A percentile compares a stretch with the other conserved stretches of the same genome.
Conservation (phyloP, 2,888 invertebrate species). For the Orchesella flavescens region DNA sequence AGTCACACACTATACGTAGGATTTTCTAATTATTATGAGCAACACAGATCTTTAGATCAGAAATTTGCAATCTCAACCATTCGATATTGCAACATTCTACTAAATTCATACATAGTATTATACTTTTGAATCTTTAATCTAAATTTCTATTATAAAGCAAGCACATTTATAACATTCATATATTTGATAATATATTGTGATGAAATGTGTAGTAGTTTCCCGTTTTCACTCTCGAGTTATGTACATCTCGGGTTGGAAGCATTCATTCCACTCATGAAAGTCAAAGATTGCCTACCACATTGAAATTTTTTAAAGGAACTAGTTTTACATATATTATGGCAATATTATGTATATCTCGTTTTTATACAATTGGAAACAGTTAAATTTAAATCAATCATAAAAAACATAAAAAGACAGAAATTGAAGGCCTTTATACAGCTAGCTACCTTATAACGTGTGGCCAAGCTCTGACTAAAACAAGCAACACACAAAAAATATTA, state of each 20-base stretch:
- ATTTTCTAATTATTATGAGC: slow-evolving; percentile 2
- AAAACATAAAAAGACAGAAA: too few species aligned
- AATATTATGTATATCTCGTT: too few species aligned
- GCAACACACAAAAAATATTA: too few species aligned
- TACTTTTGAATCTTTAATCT: background rate
- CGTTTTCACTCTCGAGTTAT: background rate
- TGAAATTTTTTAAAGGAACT: too few species aligned
- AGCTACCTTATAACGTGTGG: too few species aligned
- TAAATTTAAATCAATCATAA: too few species aligned
- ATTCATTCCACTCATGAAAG: slow-evolving; percentile 7
- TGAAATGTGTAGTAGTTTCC: background rate
- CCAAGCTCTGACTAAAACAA: too few species aligned
- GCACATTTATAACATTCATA: slow-evolving; percentile 27
- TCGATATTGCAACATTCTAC: background rate
- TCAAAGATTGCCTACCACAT: background rate
- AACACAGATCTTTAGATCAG: slow-evolving; percentile 18
- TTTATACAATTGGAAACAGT: too few species aligned
- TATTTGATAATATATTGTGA: background rate
- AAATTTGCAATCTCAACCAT: background rate
- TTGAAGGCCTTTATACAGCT: too few species aligned
- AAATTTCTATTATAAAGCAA: background rate
- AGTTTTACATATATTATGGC: too few species aligned
- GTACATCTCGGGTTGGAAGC: slow-evolving; percentile 9
- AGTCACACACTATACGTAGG: too few species aligned
- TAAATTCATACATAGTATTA: background rate